These are phyloP conservation scores for Callosobruchus maculatus DNA, from an alignment of 2,888 invertebrate species.

Conservation along the genomic window DNA sequence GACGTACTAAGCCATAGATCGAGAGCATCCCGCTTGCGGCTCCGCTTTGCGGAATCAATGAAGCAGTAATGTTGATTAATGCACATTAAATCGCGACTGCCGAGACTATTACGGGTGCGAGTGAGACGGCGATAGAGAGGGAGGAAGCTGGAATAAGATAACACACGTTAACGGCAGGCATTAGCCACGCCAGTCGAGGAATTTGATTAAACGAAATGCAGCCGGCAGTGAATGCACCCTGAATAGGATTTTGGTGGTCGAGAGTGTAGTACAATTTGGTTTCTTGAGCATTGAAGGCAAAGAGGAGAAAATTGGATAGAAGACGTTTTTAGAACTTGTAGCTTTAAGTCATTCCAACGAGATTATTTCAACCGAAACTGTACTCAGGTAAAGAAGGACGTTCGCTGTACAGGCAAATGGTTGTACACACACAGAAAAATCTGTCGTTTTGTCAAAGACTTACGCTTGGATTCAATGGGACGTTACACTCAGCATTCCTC, in stretches of 20 bases:
- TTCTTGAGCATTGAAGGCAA: not conserved
- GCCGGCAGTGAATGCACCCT: slow-evolving; percentile 13
- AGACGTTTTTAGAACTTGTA: not conserved
- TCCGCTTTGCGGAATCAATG: slow-evolving; percentile 7
- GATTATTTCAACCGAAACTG: no score
- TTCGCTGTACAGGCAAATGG: no score
- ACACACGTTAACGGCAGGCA: slow-evolving; percentile 19
- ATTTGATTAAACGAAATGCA: slow-evolving; percentile 22
- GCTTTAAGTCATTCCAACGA: no score
- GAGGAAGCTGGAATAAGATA: slow-evolving; percentile 23
- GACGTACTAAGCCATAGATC: not conserved
- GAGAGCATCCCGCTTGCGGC: not conserved
- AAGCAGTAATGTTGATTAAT: slow-evolving; percentile 23
- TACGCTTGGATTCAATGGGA: no score
- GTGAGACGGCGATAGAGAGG: not conserved
- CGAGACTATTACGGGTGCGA: not conserved
- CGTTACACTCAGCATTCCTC: no score
- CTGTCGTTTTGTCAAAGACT: no score
- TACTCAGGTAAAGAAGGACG: no score
- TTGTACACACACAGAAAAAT: no score
- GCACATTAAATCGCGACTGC: slow-evolving; percentile 15
- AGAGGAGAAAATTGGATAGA: slow-evolving; percentile 4
- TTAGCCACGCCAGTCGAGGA: slow-evolving; percentile 17
- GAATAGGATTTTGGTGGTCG: slow-evolving; percentile 10
- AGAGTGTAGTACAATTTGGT: not conserved